Evolutionary conservation across 2,888 invertebrate genomes (phyloP).

Genomic region (Sipha maydis): DNA sequence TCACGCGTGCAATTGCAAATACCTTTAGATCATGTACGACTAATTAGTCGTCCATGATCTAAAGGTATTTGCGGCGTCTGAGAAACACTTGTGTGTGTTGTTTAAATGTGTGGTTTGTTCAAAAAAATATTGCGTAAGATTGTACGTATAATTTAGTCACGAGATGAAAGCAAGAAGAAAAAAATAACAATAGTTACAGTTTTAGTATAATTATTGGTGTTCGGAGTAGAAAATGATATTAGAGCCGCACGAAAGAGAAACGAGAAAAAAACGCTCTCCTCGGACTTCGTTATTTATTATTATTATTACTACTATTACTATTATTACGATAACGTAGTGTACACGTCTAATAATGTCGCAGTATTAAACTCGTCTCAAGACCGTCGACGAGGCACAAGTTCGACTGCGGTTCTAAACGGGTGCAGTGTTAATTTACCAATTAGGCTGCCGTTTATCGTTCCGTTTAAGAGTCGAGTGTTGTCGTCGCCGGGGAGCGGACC

Average conservation of each 20-base stretch:
- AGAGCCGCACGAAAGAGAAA: background rate
- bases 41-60: too few relatives aligned
- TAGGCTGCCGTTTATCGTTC: conserved; percentile 50
- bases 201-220: background rate
- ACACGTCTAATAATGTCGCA: background rate
- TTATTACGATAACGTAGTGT: too few relatives aligned
- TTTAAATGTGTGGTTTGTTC: too few relatives aligned
- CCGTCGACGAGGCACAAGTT: background rate
- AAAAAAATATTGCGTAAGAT: too few relatives aligned
- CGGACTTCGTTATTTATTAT: background rate
- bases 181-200: background rate
- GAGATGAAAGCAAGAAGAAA: background rate
- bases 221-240: background rate
- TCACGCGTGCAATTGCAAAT: too few relatives aligned
- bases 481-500: conserved; percentile 13
- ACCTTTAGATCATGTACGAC: too few relatives aligned
- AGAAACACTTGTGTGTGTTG: too few relatives aligned
- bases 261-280: background rate
- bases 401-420: conserved; percentile 36
- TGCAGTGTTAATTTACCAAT: conserved; percentile 52
- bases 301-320: background rate
- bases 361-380: background rate
- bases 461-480: conserved; percentile 47
- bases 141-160: background rate
- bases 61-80: too few relatives aligned